Evolutionary conservation across 2,797 vertebrate genomes (phyloP), one percentile per base, ranked within the genome.

Genomic region (Corythornis leucogaster): DNA sequence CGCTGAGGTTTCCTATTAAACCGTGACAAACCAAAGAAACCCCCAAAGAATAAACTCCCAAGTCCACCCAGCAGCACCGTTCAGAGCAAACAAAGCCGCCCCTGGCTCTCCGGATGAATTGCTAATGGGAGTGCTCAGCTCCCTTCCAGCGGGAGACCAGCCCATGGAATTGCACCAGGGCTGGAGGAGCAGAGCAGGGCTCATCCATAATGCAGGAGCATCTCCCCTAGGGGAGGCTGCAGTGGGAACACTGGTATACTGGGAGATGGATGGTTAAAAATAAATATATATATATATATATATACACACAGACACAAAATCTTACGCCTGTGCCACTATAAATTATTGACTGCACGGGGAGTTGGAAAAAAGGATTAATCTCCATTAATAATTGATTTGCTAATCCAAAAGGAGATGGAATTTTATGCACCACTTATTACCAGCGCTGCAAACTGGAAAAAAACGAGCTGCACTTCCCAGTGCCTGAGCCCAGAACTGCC

Each of bases 361-460:
- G 42, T 12, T 75, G 85, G 86, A 66, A 94, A 91, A 94, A 91
- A 75, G 92, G 90, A 95, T 94, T 77, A 16, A 10, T 75, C 22
- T 15, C 85, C 71, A 88, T 93, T 94, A 96, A 97, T 70, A 80
- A 94, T 91, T 93, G 45, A 77, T 76, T 66, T 94, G 80, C 83
- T 78, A 77, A 94, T 96, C 95, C 90, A 89, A 91, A 91, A 12
- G 77, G 87, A 83, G n/a, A 95, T 80, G 92, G 92, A 94, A 95
- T 91, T 96, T 97, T 97, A 96, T 91, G 94, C 95, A 96, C 89
- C 91, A 95, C 92, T 96, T 96, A 96, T 57, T 93, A 90, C 90
- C 81, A 84, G 76, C 0, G 7, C 55, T 2, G 6, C 81, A 83
- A 57, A 84, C 81, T 91, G 92, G 91, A 87, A 87, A 90, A 90